Conservation (phyloP, 2,113 vertebrate genomes). For the Hemichromis elongatus region DNA sequence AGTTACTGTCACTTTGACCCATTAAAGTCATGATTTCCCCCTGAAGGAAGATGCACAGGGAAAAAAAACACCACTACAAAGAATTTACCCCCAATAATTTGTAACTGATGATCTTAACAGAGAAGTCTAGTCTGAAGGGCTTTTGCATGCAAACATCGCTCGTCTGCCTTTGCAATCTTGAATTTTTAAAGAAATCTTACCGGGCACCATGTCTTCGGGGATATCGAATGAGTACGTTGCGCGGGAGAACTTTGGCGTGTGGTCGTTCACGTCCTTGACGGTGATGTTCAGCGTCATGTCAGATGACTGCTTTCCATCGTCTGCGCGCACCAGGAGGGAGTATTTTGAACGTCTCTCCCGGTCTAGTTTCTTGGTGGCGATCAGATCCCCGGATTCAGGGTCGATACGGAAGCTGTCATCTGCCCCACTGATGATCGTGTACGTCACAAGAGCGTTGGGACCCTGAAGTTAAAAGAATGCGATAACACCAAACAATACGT, state of each 20-base stretch:
- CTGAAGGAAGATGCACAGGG: background rate
- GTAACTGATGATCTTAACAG: slow-evolving; percentile 30
- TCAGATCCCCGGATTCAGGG: slow-evolving; percentile 91
- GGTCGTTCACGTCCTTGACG: slow-evolving; percentile 91
- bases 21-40: slow-evolving; percentile 20
- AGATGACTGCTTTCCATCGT: slow-evolving; percentile 91
- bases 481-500: background rate
- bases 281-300: slow-evolving; percentile 95
- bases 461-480: slow-evolving; percentile 72
- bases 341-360: slow-evolving; percentile 91
- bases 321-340: slow-evolving; percentile 88
- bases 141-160: slow-evolving; percentile 15
- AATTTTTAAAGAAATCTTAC: slow-evolving; percentile 60
- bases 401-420: slow-evolving; percentile 95
- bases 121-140: background rate
- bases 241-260: slow-evolving; percentile 89
- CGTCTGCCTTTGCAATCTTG: background rate
- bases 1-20: slow-evolving; percentile 12
- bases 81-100: background rate
- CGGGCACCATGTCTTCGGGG: slow-evolving; percentile 85
- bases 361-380: slow-evolving; percentile 88
- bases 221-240: slow-evolving; percentile 91
- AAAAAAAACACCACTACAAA: background rate
- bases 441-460: slow-evolving; percentile 93
- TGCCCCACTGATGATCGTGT: slow-evolving; percentile 93